Evolutionary conservation across 2,888 invertebrate species (phyloP).

Genomic region (Exocentrus adspersus): DNA sequence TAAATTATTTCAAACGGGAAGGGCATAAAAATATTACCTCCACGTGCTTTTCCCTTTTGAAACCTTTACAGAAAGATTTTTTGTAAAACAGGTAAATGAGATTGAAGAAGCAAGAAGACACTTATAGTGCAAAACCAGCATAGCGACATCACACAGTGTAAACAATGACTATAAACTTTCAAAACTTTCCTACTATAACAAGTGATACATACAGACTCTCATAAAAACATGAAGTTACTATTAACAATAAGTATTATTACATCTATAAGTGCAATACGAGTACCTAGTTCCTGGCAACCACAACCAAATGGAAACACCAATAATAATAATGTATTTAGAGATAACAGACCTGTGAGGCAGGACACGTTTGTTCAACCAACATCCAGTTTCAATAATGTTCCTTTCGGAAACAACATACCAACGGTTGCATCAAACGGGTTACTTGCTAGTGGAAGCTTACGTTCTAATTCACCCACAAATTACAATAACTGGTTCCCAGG

Average conservation of each 20-base stretch:
- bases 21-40: too few species aligned
- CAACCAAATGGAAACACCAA: not conserved
- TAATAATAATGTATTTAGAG: slow-evolving; percentile 11
- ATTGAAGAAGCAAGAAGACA: not conserved
- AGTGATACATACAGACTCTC: slow-evolving; percentile 33
- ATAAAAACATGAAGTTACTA: slow-evolving; percentile 44
- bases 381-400: not conserved
- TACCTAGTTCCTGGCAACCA: slow-evolving; percentile 42
- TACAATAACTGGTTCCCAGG: not conserved
- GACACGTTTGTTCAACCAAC: not conserved
- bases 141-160: not conserved
- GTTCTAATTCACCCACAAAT: not conserved
- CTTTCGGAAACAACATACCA: not conserved
- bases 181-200: not conserved
- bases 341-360: slow-evolving; percentile 24
- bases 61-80: too few species aligned
- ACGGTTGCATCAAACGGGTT: not conserved
- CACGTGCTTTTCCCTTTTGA: too few species aligned
- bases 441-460: not conserved
- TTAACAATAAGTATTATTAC: slow-evolving; percentile 40
- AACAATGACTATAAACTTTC: slow-evolving; percentile 10
- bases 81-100: not conserved
- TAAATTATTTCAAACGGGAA: too few species aligned
- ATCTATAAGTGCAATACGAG: slow-evolving; percentile 39
- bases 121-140: not conserved